Base-by-base conservation (phyloP, 2,797 vertebrate species). In the Tiaroga cobitis region DNA sequence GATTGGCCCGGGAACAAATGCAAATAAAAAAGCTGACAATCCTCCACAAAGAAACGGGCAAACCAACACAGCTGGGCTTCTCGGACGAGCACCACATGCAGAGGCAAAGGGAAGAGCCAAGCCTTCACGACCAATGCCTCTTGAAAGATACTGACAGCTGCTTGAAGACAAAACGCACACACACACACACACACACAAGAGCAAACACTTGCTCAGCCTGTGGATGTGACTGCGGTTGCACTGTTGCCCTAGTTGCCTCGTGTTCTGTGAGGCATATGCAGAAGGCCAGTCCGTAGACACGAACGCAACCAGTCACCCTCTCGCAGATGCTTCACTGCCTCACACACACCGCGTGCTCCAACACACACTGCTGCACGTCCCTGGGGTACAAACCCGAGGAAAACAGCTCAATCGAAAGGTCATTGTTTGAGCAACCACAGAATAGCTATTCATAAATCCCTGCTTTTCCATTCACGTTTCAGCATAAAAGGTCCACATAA, bases 71-170 rank as follows among this genome's bases (percentile, higher is more conserved):
- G 61, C 61, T 41, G 61, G 6, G n/a, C n/a, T 59, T 37, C 24
- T 37, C 67, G 0, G 43, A 65, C 46, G 8, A 70, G 82, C 86
- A 46, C 41, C 41, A 68, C 83, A 76, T 81, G 86, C 79, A 85
- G 78, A 84, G 54, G 29, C 26, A 82, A 76, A 80, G 84, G 7
- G 80, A 87, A 83, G 78, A 87, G 72, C 80, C 81, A 84, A 68
- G 73, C 73, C 83, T 91, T 92, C 88, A 93, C 87, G 75, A 78
- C 41, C 4, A n/a, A 65, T 85, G 90, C 84, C 83, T 83, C 89
- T 88, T 89, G 80, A 89, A 78, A 87, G 89, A 89, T 87, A 88
- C 86, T 90, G 91, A 92, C 91, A 92, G 91, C 93, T 90, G 90
- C 90, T 92, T 2, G 10, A 37, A 90, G 91, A 90, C 87, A 87